Evolutionary conservation across 2,888 invertebrate genomes (phyloP), one percentile per base, ranked within the genome.

Genomic region (Anagyrus pseudococci): DNA sequence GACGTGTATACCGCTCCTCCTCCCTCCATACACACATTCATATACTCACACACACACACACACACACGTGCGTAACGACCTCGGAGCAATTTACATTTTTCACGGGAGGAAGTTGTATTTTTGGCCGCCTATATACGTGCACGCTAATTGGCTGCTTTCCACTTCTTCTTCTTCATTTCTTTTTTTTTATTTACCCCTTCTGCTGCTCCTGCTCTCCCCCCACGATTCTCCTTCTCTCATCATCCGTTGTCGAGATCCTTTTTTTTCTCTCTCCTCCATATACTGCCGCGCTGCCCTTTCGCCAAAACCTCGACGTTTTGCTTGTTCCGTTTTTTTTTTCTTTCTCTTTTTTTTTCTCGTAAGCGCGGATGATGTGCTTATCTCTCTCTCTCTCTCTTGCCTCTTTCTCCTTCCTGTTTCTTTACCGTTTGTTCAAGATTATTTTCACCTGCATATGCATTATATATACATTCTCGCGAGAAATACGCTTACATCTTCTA

Each of bases 111-210:
- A 47, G 65, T 49, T 62, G 58, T 67, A 67, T 52, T 67, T 54
- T 67, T 64, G 65, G 64, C 63, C 67, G 47, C 49, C 54, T 56
- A 56, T 62, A 37, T 20, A 46, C 52, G 29, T 10, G 29, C 29
- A 29, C 29, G 29, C 29, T 29, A 29, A 29, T 29, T 29, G 29
- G 29, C 29, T 29, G 29, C 29, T 29, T 10, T 29, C 29, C 29
- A 29, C 6, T 29, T 29, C 10, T 29, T 29, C 10, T 29, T 29
- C n/a, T n/a, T n/a, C n/a, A n/a, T 29, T 29, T 29, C 10, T 29
- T 29, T 29, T 29, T 29, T 29, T 29, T 29, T 10, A 29, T 7
- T 7, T 10, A 29, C 4, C 29, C 29, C 6, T 6, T 43, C 43
- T n/a, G 43, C 43, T 19, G 13, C n/a, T 4, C 6, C 10, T 29